Conservation (phyloP, 2,113 vertebrate species). For the Gracilinanus agilis region DNA sequence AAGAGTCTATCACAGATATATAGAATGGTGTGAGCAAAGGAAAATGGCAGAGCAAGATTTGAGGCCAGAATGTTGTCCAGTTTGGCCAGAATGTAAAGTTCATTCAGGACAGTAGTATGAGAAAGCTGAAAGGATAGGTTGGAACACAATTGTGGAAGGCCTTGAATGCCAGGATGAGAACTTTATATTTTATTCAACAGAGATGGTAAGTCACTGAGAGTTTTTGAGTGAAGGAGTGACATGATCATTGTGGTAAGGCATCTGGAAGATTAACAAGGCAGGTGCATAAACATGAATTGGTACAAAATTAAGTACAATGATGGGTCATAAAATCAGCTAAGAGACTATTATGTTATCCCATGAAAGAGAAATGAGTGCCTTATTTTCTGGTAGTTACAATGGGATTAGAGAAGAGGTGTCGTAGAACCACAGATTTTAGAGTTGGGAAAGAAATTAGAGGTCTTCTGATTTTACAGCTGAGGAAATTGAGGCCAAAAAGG, state of each 20-base stretch:
- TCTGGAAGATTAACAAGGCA: not conserved
- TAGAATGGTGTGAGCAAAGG: not conserved
- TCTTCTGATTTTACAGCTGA: not conserved
- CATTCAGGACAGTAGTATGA: not conserved
- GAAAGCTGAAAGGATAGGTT: not conserved
- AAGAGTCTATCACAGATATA: not conserved
- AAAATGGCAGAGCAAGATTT: not conserved
- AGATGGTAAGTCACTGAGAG: not conserved
- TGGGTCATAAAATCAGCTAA: not conserved
- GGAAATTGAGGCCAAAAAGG: not conserved
- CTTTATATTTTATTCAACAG: not conserved
- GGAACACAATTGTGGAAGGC: not conserved
- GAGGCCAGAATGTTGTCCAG: not conserved
- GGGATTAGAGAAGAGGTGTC: not conserved
- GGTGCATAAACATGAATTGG: not conserved
- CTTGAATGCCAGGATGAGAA: not conserved
- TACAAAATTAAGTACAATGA: not conserved
- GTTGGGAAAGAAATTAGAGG: not conserved
- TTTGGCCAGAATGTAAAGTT: not conserved
- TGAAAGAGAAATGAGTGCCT: not conserved
- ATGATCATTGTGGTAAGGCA: not conserved
- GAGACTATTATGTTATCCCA: not conserved
- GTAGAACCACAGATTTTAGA: not conserved
- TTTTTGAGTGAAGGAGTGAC: not conserved
- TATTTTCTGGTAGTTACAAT: not conserved